Base-by-base conservation (phyloP, 2,888 invertebrate genomes). In the Rhimphoctona megacephalus region DNA sequence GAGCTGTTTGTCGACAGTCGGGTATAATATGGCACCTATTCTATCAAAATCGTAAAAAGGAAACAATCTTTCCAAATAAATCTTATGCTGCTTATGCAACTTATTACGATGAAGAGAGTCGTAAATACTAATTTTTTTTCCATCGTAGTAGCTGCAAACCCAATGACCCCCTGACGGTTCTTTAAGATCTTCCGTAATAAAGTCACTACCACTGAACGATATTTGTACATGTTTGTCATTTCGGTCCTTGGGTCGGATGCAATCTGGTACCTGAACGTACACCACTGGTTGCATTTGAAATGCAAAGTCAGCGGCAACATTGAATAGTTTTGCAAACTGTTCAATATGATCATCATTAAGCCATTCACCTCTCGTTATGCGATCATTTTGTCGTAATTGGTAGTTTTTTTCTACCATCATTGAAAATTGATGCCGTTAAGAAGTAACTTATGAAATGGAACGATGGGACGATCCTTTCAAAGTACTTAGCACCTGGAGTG, bases 151-250 rank as follows among this genome's bases (percentile, higher is more conserved):
- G 22, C 79, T 79, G 36, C 87, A 87, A 30, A 88, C 76, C 84
- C 87, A 85, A 52, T 87, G 85, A 33, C 73, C 49, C 49, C 49
- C 73, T 52, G 8, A 22, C 19, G 64, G n/a, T 46, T 30, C 46
- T 46, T 61, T 25, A 22, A 25, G 25, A 19, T 39, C 30, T 39
- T 64, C 19, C 0, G 39, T 17, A 2, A 39, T 7, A 17, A 81
- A 66, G 3, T 87, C 70, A 39, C 61, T 25, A 33, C 82, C 74
- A 54, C 87, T 85, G 54, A 84, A 79, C 81, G 86, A 80, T 49
- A 88, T 84, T 80, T 89, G 89, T 43, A 88, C 72, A 61, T 89
- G 85, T 72, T 84, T 67, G 36, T 79, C 19, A 39, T 49, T 78
- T 66, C 46, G 43, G 19, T 70, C 57, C 14, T 81, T 83, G 33